Conservation (phyloP, 1,140 invertebrate species). For the Tachypleus tridentatus region DNA sequence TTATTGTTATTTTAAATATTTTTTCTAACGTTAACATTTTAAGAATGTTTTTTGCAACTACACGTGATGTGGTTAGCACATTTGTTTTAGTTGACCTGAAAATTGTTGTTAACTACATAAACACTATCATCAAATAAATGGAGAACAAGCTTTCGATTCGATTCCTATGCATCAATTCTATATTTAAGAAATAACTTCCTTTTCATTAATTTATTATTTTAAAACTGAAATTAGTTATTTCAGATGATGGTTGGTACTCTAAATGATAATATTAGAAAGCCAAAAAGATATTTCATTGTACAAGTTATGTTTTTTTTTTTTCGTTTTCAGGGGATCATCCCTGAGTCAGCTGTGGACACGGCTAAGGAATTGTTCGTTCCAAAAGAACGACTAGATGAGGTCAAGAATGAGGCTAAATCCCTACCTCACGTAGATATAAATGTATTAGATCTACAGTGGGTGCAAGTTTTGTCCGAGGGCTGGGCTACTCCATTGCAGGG, state of each 20-base stretch:
- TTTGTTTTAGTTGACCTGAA: too few species aligned
- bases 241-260: constrained; percentile 42
- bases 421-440: constrained; percentile 47
- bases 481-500: constrained; percentile 90
- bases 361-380: constrained; percentile 74
- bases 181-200: constrained; percentile 22
- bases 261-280: constrained; percentile 24
- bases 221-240: constrained; percentile 36
- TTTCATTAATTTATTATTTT: constrained; percentile 22
- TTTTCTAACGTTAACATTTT: too few species aligned
- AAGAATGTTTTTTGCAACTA: too few species aligned
- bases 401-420: constrained; percentile 51
- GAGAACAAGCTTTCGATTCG: too few species aligned
- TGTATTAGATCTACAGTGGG: constrained; percentile 84
- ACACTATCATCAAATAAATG: too few species aligned
- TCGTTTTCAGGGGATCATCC: not conserved
- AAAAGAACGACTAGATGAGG: constrained; percentile 45
- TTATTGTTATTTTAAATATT: too few species aligned
- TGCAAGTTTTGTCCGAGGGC: constrained; percentile 87
- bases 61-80: too few species aligned
- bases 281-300: too few species aligned
- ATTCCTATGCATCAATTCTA: too few species aligned
- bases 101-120: too few species aligned
- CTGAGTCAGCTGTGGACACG: not conserved
- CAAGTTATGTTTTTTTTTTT: too few species aligned